Conservation (phyloP, 2,113 vertebrate species). For the Thamnaconus septentrionalis region DNA sequence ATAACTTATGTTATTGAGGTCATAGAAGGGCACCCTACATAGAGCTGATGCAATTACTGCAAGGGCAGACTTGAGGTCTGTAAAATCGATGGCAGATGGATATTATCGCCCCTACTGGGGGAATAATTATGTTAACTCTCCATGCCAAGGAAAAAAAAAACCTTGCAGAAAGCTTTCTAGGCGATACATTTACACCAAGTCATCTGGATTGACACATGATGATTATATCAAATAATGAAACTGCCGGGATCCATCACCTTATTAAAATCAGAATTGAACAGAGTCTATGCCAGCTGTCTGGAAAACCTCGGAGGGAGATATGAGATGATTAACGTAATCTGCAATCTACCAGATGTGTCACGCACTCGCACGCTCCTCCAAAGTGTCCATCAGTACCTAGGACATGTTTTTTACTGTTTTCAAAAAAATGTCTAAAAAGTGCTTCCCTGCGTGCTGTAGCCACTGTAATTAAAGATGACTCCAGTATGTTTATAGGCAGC, state of each 20-base stretch:
- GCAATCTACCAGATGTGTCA: conserved; percentile 48
- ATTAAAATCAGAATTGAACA: conserved; percentile 27
- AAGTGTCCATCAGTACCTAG: too few species aligned
- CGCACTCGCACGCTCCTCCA: too few species aligned
- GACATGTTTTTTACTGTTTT: conserved; percentile 4
- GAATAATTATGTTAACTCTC: conserved; percentile 7
- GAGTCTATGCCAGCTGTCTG: conserved; percentile 30
- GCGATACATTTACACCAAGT: conserved; percentile 36
- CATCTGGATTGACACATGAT: conserved; percentile 51
- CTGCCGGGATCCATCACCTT: conserved; percentile 39
- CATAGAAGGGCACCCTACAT: conserved; percentile 9
- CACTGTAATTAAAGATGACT: conserved; percentile 46
- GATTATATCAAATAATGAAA: conserved; percentile 42
- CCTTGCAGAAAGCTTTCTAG: conserved; percentile 21
- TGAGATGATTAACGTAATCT: conserved; percentile 18
- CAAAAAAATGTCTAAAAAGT: conserved; percentile 4
- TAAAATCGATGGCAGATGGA: conserved; percentile 58
- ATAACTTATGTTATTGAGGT: conserved; percentile 7
- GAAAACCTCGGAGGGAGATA: conserved; percentile 18
- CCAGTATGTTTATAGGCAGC: conserved; percentile 46
- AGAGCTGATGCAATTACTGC: conserved; percentile 40
- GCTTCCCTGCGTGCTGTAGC: conserved; percentile 21
- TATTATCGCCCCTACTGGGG: conserved; percentile 31
- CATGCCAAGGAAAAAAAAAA: conserved; percentile 43
- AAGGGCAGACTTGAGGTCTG: conserved; percentile 34